These are phyloP conservation scores for Scelioninae gen. 1 DNA, from an alignment of 2,888 invertebrate species.

Conservation along the genomic window DNA sequence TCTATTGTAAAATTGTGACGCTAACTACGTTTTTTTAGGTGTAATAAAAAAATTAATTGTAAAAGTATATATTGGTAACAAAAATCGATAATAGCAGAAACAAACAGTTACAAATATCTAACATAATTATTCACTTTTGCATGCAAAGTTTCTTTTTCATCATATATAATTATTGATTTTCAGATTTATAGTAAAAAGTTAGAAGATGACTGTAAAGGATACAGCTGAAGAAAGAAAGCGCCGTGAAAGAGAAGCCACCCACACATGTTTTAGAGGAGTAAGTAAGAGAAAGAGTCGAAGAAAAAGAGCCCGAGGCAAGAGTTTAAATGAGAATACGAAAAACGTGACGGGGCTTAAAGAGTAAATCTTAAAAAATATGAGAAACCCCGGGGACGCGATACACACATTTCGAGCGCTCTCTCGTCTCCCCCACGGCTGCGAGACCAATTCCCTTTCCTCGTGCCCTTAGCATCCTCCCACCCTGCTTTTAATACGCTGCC, in stretches of 20 bases:
- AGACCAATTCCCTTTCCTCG: slow-evolving; percentile 59
- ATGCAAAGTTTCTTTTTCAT: no score
- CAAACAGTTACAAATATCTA: no score
- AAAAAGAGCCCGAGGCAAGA: slow-evolving; percentile 62
- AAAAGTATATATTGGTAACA: no score
- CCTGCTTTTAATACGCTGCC: slow-evolving; percentile 64
- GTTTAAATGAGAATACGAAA: slow-evolving; percentile 72
- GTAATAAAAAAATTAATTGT: no score
- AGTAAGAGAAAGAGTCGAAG: slow-evolving; percentile 18
- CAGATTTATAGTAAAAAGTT: no score
- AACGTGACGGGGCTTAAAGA: slow-evolving; percentile 80
- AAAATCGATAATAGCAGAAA: no score
- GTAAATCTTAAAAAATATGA: slow-evolving; percentile 84
- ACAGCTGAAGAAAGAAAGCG: slow-evolving; percentile 9
- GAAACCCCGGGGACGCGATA: slow-evolving; percentile 78
- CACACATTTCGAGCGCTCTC: slow-evolving; percentile 77
- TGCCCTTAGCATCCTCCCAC: slow-evolving; percentile 66
- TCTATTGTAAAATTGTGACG: no score
- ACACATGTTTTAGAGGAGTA: slow-evolving; percentile 51
- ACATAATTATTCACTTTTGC: no score
- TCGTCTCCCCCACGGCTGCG: slow-evolving; percentile 62
- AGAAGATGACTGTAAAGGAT: no score
- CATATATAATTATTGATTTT: no score
- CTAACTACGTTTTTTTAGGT: no score
- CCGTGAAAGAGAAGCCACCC: slow-evolving; percentile 69